These are phyloP conservation scores for Omphaloscelis lunosa DNA, from an alignment of 2,888 invertebrate genomes.

Conservation along the genomic window DNA sequence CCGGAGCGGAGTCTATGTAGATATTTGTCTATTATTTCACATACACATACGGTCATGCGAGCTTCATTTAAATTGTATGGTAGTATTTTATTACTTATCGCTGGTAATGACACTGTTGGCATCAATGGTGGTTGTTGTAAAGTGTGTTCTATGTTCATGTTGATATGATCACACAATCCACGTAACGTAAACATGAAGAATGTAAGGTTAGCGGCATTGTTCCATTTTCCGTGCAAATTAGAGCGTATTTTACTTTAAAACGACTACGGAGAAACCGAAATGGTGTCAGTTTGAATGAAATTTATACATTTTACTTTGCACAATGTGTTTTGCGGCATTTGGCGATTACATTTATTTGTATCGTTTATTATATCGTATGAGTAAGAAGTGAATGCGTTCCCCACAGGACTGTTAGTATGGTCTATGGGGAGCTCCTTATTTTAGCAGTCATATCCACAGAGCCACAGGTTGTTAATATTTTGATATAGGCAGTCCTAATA, in stretches of 20 bases:
- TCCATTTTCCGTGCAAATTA: conserved; percentile 52
- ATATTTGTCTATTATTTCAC: conserved; percentile 65
- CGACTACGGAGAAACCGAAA: conserved; percentile 31
- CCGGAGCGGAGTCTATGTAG: conserved; percentile 68
- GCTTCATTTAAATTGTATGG: conserved; percentile 58
- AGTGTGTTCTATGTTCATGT: conserved; percentile 45
- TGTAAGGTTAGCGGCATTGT: conserved; percentile 53
- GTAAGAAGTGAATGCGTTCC: not conserved
- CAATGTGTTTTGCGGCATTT: conserved; percentile 30
- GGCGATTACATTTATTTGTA: conserved; percentile 43
- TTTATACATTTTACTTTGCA: conserved; percentile 34
- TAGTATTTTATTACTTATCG: conserved; percentile 46
- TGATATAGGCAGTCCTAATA: conserved; percentile 3
- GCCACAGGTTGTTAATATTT: conserved; percentile 19
- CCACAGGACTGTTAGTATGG: conserved; percentile 16
- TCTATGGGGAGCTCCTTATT: conserved; percentile 19
- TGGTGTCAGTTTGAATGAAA: conserved; percentile 37
- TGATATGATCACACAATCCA: conserved; percentile 54
- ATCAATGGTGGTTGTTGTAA: conserved; percentile 39
- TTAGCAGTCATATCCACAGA: conserved; percentile 27
- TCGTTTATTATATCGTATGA: conserved; percentile 24
- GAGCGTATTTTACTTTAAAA: conserved; percentile 50
- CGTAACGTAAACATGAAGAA: conserved; percentile 43
- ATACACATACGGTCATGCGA: conserved; percentile 52
- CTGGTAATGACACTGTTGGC: conserved; percentile 50